Base-by-base conservation (phyloP, 2,113 vertebrate species). In the Hippocampus mohnikei region DNA sequence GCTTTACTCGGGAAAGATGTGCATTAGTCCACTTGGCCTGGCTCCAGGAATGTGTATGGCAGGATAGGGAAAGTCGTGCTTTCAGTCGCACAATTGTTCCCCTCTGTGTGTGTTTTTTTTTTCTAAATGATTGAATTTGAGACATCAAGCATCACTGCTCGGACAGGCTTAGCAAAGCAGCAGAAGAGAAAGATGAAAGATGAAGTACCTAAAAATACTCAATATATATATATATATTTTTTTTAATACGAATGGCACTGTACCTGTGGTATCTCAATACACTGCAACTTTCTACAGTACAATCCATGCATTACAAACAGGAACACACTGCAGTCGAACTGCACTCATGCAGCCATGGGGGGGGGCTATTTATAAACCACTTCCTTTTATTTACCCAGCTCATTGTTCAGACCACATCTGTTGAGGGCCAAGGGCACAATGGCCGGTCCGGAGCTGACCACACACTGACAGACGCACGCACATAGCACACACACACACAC, bases 351-450 rank as follows among this genome's bases (percentile, higher is more conserved):
- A 78, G 77, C 82, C 72, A 77, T 79, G 85, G 81, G 72, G 67
- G 84, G 82, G 33, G 82, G 33, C 87, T 92, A 93, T 93, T 92
- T 91, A 91, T 91, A 92, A 73, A 60, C 80, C 81, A 90, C 90
- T 94, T 95, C 94, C 94, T 92, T 90, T 91, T 93, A 94, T 93
- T 94, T 91, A 94, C 87, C 89, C 0, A 90, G 84, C 66, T 88
- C 89, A 94, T 94, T 94, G 93, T 95, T 94, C 87, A 85, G 86
- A 79, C 82, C 86, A 92, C 91, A 93, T 92, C 93, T 91, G 93
- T 88, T 92, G 81, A 91, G 91, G 92, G 83, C 81, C 86, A 86
- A 85, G 66, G 86, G 76, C 81, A 93, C 91, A 93, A 93, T 90
- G 79, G 87, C 66, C 75, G 69, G 72, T 80, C 71, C 88, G 79